These are phyloP conservation scores for Xestoiulus laeticollis DNA, from an alignment of 2,888 invertebrate species.

Conservation along the genomic window DNA sequence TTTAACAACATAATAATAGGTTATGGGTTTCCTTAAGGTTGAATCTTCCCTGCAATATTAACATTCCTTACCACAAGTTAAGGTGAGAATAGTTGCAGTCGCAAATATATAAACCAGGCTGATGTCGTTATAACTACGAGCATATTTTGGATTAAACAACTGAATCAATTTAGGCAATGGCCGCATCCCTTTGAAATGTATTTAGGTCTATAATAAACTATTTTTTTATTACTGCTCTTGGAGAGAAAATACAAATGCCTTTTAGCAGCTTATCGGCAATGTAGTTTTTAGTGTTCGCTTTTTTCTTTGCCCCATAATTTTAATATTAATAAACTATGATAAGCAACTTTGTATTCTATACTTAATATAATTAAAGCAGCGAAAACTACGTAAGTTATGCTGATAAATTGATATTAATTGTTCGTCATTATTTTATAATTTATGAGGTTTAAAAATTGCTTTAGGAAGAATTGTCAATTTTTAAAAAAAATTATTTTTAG, in stretches of 20 bases:
- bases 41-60: slow-evolving; percentile 39
- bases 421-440: too few relatives aligned
- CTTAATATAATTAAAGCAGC: neutral
- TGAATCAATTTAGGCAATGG: neutral
- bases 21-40: slow-evolving; percentile 40
- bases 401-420: too few relatives aligned
- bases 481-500: too few relatives aligned
- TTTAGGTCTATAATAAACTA: neutral
- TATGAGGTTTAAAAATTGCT: too few relatives aligned
- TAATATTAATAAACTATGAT: neutral
- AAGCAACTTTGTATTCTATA: neutral
- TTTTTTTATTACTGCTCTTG: neutral
- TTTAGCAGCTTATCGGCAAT: neutral
- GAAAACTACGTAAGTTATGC: neutral
- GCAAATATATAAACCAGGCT: neutral
- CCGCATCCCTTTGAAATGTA: slow-evolving; percentile 33
- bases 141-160: neutral
- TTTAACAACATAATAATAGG: slow-evolving; percentile 43
- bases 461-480: too few relatives aligned
- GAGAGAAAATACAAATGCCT: neutral
- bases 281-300: neutral
- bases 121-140: neutral
- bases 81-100: slow-evolving; percentile 20
- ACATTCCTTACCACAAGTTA: slow-evolving; percentile 7
- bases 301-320: neutral